phyloP scores from a whole-genome alignment of 2,888 invertebrate genomes.

The Agriotes lineatus region DNA sequence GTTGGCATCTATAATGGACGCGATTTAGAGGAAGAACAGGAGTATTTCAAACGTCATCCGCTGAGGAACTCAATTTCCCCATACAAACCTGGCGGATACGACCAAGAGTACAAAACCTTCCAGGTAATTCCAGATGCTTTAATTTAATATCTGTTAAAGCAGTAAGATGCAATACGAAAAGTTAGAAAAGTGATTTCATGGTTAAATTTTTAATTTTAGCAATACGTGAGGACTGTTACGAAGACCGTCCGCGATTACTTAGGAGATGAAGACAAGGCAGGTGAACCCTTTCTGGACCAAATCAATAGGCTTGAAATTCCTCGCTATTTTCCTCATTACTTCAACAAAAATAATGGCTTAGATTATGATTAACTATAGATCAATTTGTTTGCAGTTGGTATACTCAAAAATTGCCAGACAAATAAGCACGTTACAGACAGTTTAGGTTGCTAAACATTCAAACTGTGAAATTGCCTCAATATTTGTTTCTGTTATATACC shows the following conservation, averaged over 20 bases:
- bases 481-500: no score
- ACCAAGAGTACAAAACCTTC: background rate
- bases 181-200: no score
- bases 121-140: no score
- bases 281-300: background rate
- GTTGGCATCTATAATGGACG: background rate
- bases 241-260: background rate
- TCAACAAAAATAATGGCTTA: no score
- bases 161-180: background rate
- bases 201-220: background rate
- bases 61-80: background rate
- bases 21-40: background rate
- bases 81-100: background rate
- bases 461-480: no score
- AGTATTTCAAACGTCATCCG: conserved; percentile 18
- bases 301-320: background rate
- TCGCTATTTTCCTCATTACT: background rate
- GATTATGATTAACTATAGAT: no score
- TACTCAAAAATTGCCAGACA: no score
- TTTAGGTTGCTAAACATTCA: no score
- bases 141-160: background rate
- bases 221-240: background rate
- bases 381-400: no score
- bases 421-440: no score
- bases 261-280: background rate